Base-by-base conservation (phyloP, 2,797 vertebrate species). In the Anomalospiza imberbis region DNA sequence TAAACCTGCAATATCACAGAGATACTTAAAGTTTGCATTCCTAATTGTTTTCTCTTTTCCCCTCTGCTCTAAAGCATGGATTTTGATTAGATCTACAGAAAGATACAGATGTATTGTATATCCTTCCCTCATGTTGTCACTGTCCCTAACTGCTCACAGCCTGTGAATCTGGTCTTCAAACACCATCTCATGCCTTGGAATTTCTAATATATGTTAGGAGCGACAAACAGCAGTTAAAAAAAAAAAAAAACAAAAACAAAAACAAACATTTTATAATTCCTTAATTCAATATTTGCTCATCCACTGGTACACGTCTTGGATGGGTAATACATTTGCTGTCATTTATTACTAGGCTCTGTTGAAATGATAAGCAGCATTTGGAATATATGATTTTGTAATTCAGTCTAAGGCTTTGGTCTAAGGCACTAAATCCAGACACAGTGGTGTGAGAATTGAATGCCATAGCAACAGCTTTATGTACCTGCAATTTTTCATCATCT, bases 301-400 rank as follows among this genome's bases (percentile, higher is more conserved):
- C 67, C 54, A 82, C 36, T 67, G 9, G 50, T 62, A 57, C 42
- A 53, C 9, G 74, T 87, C 61, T 93, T 4, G 1, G 91, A 71
- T 20, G 10, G 44, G 57, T 92, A 92, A 91, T 91, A 34, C 22
- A 54, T 91, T 87, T 91, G 31, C 72, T 87, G 67, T 93, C 81
- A 67, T 83, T 91, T 93, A 82, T 85, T 91, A 50, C 88, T 54
- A 58, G 67, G 17, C 16, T 91, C 78, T 72, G 93, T 71, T 93
- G 86, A 94, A 96, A 91, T 82, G 84, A 92, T 91, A 93, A 94
- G 86, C 78, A 89, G 68, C 26, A 87, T 89, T 95, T 92, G 61
- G 65, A 95, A 95, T 93, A 92, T 58, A 94, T 85, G 86, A 92
- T 93, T 94, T 92, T 93, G 81, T 89, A 93, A 87, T 85, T 93